Evolutionary conservation across 2,113 vertebrate species (phyloP), one percentile per base, ranked within the genome.

Genomic region (Tor tambroides): DNA sequence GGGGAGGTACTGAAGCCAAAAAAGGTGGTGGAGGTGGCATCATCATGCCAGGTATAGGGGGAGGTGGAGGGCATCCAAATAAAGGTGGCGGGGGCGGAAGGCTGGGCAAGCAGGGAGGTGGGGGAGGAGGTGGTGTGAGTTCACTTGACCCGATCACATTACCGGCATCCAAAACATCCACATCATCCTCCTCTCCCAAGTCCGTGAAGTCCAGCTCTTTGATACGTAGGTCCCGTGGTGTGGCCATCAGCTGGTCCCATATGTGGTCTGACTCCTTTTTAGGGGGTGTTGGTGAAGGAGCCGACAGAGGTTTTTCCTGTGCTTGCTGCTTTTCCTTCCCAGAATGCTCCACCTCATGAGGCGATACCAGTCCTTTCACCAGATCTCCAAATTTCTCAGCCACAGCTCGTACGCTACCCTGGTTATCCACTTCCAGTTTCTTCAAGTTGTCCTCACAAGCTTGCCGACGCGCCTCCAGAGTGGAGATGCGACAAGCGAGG

Each of bases 161-260:
- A 92, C 97, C 95, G 90, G 95, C 93, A 63, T 98, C 97, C 92
- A 98, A 94, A 89, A 99, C 95, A 74, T 99, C 97, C 26, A 96
- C 28, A 88, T 99, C 98, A 15, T 99, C 98, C 86, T 98, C 97
- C 12, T 99, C 98, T 87, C 92, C 95, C 85, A 99, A 94, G 93
- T 99, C 98, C 0, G 98, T 99, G 93, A 99, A 99, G 94, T 99
- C 97, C 96, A 99, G 97, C 84, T 99, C 98, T 94, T 97, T 98
- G 91, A 99, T 99, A 85, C 96, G 96, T 87, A 99, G 96, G 94
- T 98, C 97, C 86, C 96, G 94, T 23, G 98, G 97, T 26, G 94
- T 92, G 78, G 98, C 97, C 97, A 99, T 96, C 87, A 99, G 96
- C 94, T 99, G 98, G 93, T 99, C 98, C 98, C 98, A 99, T 92